Conservation (phyloP, 2,888 invertebrate species). For the Calameuta pallipes region DNA sequence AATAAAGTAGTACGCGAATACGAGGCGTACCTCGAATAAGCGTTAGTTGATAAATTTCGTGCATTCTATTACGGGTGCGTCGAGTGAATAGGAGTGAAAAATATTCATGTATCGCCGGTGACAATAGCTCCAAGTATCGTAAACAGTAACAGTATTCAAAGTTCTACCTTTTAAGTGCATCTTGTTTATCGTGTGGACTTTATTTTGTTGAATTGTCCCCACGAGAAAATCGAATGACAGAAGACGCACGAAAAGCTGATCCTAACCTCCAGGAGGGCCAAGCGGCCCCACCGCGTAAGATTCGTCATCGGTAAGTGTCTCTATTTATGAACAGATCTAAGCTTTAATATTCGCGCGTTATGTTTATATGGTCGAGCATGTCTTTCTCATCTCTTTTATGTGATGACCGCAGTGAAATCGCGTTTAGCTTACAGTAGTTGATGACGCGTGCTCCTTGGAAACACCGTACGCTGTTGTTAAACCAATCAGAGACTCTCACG, state of each 20-base stretch:
- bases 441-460: constrained; percentile 49
- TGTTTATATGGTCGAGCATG: constrained; percentile 3
- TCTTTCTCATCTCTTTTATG: constrained; percentile 12
- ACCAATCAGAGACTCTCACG: constrained; percentile 41
- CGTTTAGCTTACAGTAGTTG: constrained; percentile 17
- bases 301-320: constrained; percentile 62
- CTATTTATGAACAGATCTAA: not conserved
- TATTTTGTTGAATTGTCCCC: constrained; percentile 22
- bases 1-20: not conserved
- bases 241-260: constrained; percentile 47
- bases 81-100: not conserved
- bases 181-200: not conserved
- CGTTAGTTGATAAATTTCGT: not conserved
- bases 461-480: constrained; percentile 38
- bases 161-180: not conserved
- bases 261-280: constrained; percentile 60
- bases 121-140: not conserved
- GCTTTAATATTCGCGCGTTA: constrained; percentile 15
- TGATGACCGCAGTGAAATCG: constrained; percentile 19
- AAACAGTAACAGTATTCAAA: not conserved
- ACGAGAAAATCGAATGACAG: constrained; percentile 55
- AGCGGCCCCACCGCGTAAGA: constrained; percentile 55
- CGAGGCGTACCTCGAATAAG: not conserved
- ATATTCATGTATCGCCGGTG: not conserved
- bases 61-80: not conserved